A percentile compares a stretch with the other conserved stretches of the same genome.
Conservation (phyloP, 2,888 invertebrate genomes). For the Drosophila maculinotata region DNA sequence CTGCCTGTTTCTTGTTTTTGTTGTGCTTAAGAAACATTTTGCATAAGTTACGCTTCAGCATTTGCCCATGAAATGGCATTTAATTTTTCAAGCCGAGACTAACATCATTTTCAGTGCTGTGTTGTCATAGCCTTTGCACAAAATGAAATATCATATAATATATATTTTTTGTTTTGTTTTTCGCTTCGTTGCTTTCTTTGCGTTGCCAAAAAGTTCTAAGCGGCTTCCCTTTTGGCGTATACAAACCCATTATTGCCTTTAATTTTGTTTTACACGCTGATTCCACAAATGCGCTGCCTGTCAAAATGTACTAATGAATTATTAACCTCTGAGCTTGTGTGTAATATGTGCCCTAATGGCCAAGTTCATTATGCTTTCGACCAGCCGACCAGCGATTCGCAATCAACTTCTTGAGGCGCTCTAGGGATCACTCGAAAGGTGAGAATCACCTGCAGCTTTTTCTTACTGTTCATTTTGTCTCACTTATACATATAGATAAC, state of each 20-base stretch:
- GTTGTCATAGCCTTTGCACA: slow-evolving; percentile 21
- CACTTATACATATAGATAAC: no score
- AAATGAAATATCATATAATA: slow-evolving; percentile 10
- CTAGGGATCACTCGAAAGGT: background rate
- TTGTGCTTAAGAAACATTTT: slow-evolving; percentile 14
- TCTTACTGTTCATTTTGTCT: no score
- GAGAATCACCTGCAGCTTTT: background rate
- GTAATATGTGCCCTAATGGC: slow-evolving; percentile 57
- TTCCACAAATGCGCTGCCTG: slow-evolving; percentile 13
- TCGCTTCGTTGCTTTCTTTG: slow-evolving; percentile 44
- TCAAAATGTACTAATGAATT: slow-evolving; percentile 49
- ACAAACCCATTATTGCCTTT: slow-evolving; percentile 64
- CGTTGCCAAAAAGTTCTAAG: slow-evolving; percentile 20
- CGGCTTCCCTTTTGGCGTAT: slow-evolving; percentile 46
- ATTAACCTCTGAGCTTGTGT: slow-evolving; percentile 48
- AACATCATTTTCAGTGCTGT: slow-evolving; percentile 29
- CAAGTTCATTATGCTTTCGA: slow-evolving; percentile 51
- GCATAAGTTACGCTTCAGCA: slow-evolving; percentile 13
- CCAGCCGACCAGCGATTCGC: slow-evolving; percentile 19
- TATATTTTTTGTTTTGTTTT: slow-evolving; percentile 12
- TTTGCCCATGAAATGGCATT: slow-evolving; percentile 43
- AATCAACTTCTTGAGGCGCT: slow-evolving; percentile 3
- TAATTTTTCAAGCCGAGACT: slow-evolving; percentile 12
- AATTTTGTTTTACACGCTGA: slow-evolving; percentile 24
- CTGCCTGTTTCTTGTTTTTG: slow-evolving; percentile 8